Evolutionary conservation across 2,113 vertebrate genomes (phyloP).

Genomic region (Helogale parvula): DNA sequence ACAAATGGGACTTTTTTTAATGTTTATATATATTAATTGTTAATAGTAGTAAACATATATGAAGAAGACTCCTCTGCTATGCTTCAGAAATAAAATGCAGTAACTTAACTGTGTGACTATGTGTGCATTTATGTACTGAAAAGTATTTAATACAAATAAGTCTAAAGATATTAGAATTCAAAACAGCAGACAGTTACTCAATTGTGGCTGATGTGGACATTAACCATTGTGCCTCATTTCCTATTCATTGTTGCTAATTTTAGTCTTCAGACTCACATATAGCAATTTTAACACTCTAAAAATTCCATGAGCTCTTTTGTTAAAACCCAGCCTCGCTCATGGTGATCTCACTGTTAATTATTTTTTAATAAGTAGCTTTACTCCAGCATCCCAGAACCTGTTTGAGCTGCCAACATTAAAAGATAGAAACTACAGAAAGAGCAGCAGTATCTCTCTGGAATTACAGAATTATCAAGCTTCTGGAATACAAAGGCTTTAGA

Average conservation of each 20-base stretch:
- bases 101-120: not conserved
- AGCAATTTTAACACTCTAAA: conserved; percentile 22
- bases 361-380: conserved; percentile 66
- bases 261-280: conserved; percentile 1
- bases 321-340: not conserved
- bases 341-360: conserved; percentile 58
- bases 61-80: not conserved
- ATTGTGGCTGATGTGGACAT: not conserved
- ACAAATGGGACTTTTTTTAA: not conserved
- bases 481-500: not conserved
- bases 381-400: not conserved
- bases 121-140: not conserved
- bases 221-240: not conserved
- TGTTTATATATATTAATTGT: not conserved
- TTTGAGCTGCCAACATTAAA: conserved; percentile 52
- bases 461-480: not conserved
- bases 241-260: conserved; percentile 36
- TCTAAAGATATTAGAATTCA: conserved; percentile 34
- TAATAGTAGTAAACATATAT: not conserved
- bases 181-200: conserved; percentile 3
- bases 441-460: not conserved
- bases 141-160: not conserved
- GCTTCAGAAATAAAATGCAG: not conserved
- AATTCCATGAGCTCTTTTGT: conserved; percentile 22
- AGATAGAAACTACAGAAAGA: conserved; percentile 3